Evolutionary conservation across 2,888 invertebrate species (phyloP).

Genomic region (Dolomedes plantarius): DNA sequence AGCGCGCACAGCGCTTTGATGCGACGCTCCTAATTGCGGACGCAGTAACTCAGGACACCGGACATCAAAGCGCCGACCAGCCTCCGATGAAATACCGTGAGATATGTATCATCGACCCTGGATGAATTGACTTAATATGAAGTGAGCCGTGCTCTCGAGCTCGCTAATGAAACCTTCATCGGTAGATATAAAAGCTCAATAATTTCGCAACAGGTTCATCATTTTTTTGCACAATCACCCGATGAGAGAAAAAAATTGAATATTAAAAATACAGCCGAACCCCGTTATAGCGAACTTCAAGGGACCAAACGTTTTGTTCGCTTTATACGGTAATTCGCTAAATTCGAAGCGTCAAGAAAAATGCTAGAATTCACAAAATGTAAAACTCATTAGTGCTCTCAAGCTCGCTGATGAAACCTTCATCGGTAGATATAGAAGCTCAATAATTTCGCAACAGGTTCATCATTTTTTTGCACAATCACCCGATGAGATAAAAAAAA

Average conservation of each 20-base stretch:
- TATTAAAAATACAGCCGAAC: no score
- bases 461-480: no score
- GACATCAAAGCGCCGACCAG: constrained; percentile 1
- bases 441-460: background rate
- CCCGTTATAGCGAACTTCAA: no score
- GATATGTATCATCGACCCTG: background rate
- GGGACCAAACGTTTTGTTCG: no score
- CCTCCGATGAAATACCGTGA: background rate
- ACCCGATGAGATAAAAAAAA: no score
- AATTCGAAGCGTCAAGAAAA: no score
- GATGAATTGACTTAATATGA: background rate
- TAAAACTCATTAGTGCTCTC: no score
- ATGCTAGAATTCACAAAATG: no score
- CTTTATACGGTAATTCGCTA: no score
- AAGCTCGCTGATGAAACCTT: background rate
- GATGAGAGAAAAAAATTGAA: no score
- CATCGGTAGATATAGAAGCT: constrained; percentile 3
- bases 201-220: background rate
- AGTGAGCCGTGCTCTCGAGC: background rate
- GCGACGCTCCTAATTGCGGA: constrained; percentile 50
- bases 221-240: no score
- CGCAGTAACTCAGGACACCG: constrained; percentile 19
- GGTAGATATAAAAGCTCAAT: background rate
- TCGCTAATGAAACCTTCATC: background rate
- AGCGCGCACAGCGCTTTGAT: constrained; percentile 44